Base-by-base conservation (phyloP, 35 echinoderm and acorn worm species). In the Strongylocentrotus purpuratus region DNA sequence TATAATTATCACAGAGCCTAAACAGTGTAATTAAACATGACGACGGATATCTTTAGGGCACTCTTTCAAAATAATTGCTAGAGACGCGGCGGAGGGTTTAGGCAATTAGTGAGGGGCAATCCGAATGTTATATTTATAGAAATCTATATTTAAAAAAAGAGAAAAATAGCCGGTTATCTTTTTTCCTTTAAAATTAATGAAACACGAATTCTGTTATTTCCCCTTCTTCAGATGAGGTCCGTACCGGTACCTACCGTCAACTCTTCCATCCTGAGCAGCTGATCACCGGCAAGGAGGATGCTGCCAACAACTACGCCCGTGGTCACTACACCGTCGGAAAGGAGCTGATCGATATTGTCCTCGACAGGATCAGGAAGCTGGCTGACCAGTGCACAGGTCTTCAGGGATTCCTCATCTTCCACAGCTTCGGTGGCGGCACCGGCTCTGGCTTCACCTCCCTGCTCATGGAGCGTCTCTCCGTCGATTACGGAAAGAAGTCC, bases 361-460 rank as follows among this genome's bases (percentile, higher is more conserved):
- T 97, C 4, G 96, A 97, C 70, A 95, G 94, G 32, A 61, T 97
- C 86, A 90, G 96, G 94, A 97, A 97, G 35, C 61, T 95, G 46
- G 97, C 97, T 95, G 97, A 98, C 97, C 96, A 96, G 86, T 98
- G 97, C 60, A 98, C 97, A 48, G 97, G 97, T 95, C 94, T 98
- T 2, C 97, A 98, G 58, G 97, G 97, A 22, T 98, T 98, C 86
- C 95, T 98, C 50, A 96, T 98, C 95, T 98, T 98, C 94, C 97
- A 98, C 96, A 98, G 97, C 94, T 98, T 98, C 52, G 97, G 97
- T 93, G 97, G 97, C 31, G 97, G 97, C 41, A 97, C 97, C 47
- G 97, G 97, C 31, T 98, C 97, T 90, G 97, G 97, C 7, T 96
- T 98, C 92, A 46, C 97, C 5, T 95, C 97, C 31, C 61, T 98